phyloP scores from a whole-genome alignment of 2,888 invertebrate species.

The Drosophila falleni region DNA sequence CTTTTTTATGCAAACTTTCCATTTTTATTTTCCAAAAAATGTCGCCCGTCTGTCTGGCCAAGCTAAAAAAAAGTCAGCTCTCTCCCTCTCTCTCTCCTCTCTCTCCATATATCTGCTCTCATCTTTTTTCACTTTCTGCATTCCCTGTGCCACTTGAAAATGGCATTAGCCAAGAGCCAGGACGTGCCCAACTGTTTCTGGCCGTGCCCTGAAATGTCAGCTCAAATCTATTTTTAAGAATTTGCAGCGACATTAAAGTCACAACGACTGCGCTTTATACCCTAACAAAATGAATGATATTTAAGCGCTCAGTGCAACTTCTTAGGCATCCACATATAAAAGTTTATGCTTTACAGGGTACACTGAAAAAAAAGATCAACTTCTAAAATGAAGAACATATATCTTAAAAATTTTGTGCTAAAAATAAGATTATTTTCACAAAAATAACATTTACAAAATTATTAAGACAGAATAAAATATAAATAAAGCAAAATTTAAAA shows the following conservation, averaged over 20 bases:
- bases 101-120: conserved; percentile 1
- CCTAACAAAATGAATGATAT: conserved; percentile 14
- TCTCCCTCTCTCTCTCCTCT: not conserved
- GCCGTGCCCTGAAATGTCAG: conserved; percentile 46
- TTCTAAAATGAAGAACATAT: no score
- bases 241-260: conserved; percentile 54
- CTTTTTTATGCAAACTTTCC: conserved; percentile 75
- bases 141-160: conserved; percentile 48
- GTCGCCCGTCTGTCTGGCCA: conserved; percentile 69
- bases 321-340: no score
- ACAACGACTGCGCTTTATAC: conserved; percentile 20
- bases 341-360: conserved; percentile 2
- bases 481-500: no score
- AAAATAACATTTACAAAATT: no score
- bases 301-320: not conserved
- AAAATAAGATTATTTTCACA: no score
- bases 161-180: conserved; percentile 55
- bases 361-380: no score
- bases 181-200: conserved; percentile 62
- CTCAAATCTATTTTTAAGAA: conserved; percentile 73
- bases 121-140: not conserved
- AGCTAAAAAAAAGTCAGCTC: conserved; percentile 34
- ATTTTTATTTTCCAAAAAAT: conserved; percentile 64
- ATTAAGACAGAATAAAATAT: no score
- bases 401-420: no score